Conservation (phyloP, 1,140 invertebrate species). For the Drosophila lini region DNA sequence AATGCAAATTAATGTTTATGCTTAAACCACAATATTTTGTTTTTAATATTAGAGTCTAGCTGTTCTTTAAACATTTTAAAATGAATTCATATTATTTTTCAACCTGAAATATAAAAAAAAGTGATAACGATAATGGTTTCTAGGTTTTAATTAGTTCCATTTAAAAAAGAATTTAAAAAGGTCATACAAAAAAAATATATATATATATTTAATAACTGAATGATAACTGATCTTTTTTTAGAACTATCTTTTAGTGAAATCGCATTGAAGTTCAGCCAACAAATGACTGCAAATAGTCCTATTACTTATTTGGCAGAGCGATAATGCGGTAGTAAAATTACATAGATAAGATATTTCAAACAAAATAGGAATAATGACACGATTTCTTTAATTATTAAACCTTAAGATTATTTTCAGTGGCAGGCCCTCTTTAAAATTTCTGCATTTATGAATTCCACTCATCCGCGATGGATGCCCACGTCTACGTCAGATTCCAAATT, state of each 20-base stretch:
- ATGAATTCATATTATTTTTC: not conserved
- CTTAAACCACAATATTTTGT: not conserved
- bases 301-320: not conserved
- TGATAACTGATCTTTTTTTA: not conserved
- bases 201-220: not conserved
- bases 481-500: conserved; percentile 43
- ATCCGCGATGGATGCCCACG: conserved; percentile 16
- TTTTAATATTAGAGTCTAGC: not conserved
- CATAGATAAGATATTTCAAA: not conserved
- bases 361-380: not conserved
- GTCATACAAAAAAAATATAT: not conserved
- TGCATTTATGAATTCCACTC: conserved; percentile 23
- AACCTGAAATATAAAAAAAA: not conserved
- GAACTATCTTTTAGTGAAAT: not conserved
- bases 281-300: not conserved
- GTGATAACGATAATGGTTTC: not conserved
- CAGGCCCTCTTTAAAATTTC: conserved; percentile 4
- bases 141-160: too few species aligned
- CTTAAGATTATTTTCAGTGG: conserved; percentile 1
- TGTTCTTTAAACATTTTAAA: not conserved
- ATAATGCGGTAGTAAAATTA: not conserved
- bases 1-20: not conserved
- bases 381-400: not conserved
- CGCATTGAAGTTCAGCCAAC: not conserved
- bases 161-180: too few species aligned